phyloP scores from a whole-genome alignment of 2,888 invertebrate genomes.

The Osedax frankpressi region DNA sequence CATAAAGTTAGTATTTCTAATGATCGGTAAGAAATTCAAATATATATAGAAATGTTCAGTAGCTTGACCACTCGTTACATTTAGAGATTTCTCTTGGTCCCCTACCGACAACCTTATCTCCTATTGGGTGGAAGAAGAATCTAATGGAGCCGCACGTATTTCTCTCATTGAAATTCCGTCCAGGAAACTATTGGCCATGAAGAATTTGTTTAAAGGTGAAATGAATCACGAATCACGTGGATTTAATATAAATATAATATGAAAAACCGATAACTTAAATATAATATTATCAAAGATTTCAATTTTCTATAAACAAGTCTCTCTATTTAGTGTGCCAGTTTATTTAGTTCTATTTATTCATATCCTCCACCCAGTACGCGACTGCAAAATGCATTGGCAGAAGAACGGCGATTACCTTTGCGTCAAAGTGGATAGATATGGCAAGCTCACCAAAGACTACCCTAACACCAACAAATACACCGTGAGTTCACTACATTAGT shows the following conservation, averaged over 20 bases:
- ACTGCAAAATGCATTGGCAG: slow-evolving; percentile 98
- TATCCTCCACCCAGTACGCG: too few relatives aligned
- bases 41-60: too few relatives aligned
- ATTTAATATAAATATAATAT: too few relatives aligned
- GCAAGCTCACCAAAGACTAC: slow-evolving; percentile 73
- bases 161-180: slow-evolving; percentile 79
- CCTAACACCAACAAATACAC: slow-evolving; percentile 80
- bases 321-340: too few relatives aligned
- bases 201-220: slow-evolving; percentile 90
- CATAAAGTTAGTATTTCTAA: slow-evolving; percentile 38
- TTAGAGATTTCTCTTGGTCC: slow-evolving; percentile 88
- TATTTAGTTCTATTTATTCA: too few relatives aligned
- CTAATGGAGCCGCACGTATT: slow-evolving; percentile 83
- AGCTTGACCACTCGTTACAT: neutral
- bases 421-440: slow-evolving; percentile 75
- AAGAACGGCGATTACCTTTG: slow-evolving; percentile 92
- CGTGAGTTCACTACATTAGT: slow-evolving; percentile 11
- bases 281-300: too few relatives aligned
- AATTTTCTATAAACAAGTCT: too few relatives aligned
- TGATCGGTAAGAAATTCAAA: neutral
- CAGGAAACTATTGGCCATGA: slow-evolving; percentile 56
- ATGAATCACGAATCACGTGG: too few relatives aligned
- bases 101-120: slow-evolving; percentile 89
- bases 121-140: slow-evolving; percentile 92
- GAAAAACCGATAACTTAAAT: too few relatives aligned